phyloP scores from a whole-genome alignment of 2,797 vertebrate genomes.

The Poecilia wingei region DNA sequence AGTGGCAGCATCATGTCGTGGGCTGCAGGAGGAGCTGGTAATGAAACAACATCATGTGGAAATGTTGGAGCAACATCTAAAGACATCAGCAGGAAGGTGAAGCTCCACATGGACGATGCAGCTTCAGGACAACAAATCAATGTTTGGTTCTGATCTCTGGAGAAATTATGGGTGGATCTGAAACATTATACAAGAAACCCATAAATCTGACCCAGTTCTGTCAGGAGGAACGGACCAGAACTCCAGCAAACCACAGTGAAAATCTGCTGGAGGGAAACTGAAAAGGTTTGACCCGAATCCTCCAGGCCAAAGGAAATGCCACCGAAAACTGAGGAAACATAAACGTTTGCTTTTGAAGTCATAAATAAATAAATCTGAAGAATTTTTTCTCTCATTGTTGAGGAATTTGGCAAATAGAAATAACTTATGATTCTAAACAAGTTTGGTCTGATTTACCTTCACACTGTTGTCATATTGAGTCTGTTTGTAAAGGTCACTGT shows the following conservation, averaged over 20 bases:
- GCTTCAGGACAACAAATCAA: not conserved
- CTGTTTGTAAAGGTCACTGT: no score
- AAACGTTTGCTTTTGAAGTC: no score
- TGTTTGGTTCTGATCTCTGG: not conserved
- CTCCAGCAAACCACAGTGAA: not conserved
- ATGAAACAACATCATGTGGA: not conserved
- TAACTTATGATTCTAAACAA: not conserved
- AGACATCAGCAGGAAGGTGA: not conserved
- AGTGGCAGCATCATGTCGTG: not conserved
- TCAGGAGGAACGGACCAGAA: not conserved
- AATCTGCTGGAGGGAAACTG: not conserved
- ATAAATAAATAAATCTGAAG: not conserved
- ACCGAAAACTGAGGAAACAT: no score
- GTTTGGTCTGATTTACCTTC: not conserved
- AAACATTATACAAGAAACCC: not conserved
- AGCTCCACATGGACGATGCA: not conserved
- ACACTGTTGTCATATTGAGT: not conserved
- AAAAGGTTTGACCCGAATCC: not conserved
- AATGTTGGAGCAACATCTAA: not conserved
- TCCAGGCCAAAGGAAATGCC: not conserved
- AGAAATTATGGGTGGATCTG: not conserved
- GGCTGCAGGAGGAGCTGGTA: not conserved
- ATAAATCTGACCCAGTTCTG: not conserved
- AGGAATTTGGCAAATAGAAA: not conserved
- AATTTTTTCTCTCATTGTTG: not conserved